These are phyloP conservation scores for Yponomeuta malinellus DNA, from an alignment of 2,888 invertebrate genomes.

Conservation along the genomic window DNA sequence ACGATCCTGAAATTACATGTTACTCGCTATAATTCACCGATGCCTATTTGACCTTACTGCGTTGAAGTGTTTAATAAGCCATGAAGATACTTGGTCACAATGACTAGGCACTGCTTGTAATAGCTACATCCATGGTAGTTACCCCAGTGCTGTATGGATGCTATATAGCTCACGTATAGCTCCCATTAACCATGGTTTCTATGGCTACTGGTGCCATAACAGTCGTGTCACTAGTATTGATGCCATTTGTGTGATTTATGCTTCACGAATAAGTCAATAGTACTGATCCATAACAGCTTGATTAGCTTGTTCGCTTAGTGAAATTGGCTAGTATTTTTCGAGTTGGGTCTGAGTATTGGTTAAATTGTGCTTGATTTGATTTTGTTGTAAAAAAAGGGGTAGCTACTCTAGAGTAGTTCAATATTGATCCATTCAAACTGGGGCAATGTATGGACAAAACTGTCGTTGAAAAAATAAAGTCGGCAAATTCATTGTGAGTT, in stretches of 20 bases:
- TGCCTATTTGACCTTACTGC: neutral
- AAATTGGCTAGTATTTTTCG: neutral
- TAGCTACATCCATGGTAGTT: neutral
- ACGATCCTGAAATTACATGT: neutral
- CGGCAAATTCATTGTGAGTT: slow-evolving; percentile 47
- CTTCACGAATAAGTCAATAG: slow-evolving; percentile 8
- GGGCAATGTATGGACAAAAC: slow-evolving; percentile 79
- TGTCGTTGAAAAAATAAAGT: slow-evolving; percentile 57
- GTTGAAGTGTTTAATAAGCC: neutral
- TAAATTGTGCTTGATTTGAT: neutral
- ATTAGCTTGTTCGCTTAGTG: neutral
- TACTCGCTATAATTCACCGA: neutral
- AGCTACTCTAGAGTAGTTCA: slow-evolving; percentile 6
- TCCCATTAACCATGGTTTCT: slow-evolving; percentile 11
- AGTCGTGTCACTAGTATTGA: neutral
- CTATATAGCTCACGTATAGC: neutral
- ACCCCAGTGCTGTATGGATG: neutral
- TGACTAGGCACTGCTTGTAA: slow-evolving; percentile 4
- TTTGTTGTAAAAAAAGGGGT: neutral
- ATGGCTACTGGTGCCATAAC: slow-evolving; percentile 15
- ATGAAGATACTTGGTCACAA: neutral
- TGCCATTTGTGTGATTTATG: neutral
- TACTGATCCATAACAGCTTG: neutral
- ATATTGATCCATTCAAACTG: slow-evolving; percentile 58
- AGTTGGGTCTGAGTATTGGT: neutral